Conservation (phyloP, 2,797 vertebrate genomes). For the Neosilurus hyrtlii region DNA sequence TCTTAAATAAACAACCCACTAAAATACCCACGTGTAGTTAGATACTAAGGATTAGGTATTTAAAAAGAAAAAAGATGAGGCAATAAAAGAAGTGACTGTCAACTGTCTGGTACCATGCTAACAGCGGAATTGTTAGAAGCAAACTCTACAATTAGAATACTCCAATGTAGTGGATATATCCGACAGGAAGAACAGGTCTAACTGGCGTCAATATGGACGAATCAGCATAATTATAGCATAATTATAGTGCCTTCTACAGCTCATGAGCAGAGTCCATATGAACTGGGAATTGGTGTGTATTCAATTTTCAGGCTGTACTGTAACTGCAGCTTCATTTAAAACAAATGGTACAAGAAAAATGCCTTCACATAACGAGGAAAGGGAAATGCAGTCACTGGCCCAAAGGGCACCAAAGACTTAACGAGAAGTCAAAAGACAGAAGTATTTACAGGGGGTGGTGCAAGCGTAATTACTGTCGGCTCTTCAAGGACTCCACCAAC, state of each 20-base stretch:
- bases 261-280: constrained; percentile 8
- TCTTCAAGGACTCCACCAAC: constrained; percentile 94
- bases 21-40: constrained; percentile 63
- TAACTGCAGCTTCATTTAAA: constrained; percentile 48
- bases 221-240: background rate
- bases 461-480: constrained; percentile 81
- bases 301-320: constrained; percentile 3
- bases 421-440: constrained; percentile 56
- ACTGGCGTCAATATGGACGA: constrained; percentile 14
- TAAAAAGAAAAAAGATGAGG: background rate
- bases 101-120: constrained; percentile 11
- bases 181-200: constrained; percentile 24
- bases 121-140: background rate
- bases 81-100: background rate
- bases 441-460: constrained; percentile 66
- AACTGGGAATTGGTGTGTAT: background rate
- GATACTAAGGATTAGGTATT: constrained; percentile 24
- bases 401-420: constrained; percentile 61
- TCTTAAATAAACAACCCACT: constrained; percentile 63
- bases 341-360: constrained; percentile 34
- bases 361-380: constrained; percentile 31
- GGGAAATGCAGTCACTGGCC: constrained; percentile 66
- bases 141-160: constrained; percentile 18
- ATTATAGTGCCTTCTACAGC: constrained; percentile 16
- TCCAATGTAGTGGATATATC: constrained; percentile 46